Evolutionary conservation across 2,113 vertebrate genomes (phyloP).

Genomic region (Delphinus delphis): DNA sequence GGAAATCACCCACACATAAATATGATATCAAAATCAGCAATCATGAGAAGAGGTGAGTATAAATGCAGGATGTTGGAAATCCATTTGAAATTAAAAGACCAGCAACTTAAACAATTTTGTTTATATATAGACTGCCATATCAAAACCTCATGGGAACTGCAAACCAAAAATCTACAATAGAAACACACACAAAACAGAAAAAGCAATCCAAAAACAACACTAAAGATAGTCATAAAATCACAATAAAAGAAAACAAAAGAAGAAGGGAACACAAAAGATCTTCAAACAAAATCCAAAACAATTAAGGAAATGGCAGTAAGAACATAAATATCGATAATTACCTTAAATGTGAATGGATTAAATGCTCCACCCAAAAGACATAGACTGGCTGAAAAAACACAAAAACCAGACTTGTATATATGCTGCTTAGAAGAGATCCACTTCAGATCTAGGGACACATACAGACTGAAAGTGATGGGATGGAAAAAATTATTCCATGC

Average conservation of each 20-base stretch:
- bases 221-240: not conserved
- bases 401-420: not conserved
- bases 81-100: not conserved
- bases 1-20: not conserved
- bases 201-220: not conserved
- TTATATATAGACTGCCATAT: not conserved
- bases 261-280: not conserved
- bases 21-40: not conserved
- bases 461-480: not conserved
- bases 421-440: not conserved
- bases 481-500: not conserved
- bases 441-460: not conserved
- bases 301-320: not conserved
- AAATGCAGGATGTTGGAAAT: not conserved
- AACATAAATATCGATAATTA: not conserved
- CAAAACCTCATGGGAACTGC: too few species aligned
- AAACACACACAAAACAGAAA: not conserved
- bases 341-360: not conserved
- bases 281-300: not conserved
- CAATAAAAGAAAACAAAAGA: not conserved
- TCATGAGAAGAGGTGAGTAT: not conserved
- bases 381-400: not conserved
- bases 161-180: not conserved
- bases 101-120: not conserved
- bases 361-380: not conserved